A percentile compares a stretch with the other conserved stretches of the same genome.
phyloP scores from a whole-genome alignment of 2,888 invertebrate genomes.

The Meghimatium bilineatum region DNA sequence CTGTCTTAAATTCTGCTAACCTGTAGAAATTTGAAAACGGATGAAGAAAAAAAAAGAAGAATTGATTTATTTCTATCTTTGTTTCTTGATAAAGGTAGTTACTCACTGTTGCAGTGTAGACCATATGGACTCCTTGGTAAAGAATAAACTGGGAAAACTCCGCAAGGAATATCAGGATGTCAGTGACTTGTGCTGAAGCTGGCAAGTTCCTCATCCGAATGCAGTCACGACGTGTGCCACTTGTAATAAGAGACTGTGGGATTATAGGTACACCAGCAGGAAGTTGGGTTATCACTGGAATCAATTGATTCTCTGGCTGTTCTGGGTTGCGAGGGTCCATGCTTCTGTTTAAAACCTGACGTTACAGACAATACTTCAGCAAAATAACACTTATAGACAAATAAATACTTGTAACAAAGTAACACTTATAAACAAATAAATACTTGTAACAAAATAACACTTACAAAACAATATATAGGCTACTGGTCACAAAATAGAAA shows the following conservation, averaged over 20 bases:
- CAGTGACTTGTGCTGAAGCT: constrained; percentile 97
- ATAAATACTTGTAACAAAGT: too few species aligned
- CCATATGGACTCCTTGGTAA: constrained; percentile 97
- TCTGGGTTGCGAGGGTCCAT: constrained; percentile 83
- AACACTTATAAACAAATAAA: too few species aligned
- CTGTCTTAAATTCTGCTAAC: too few species aligned
- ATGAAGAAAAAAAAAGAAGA: too few species aligned
- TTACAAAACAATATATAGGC: too few species aligned
- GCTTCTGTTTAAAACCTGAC: constrained; percentile 92
- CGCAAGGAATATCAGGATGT: constrained; percentile 96
- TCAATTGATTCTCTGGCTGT: constrained; percentile 78
- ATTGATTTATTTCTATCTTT: too few species aligned
- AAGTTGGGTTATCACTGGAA: constrained; percentile 72
- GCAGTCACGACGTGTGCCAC: constrained; percentile 95
- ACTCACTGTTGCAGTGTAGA: constrained; percentile 92
- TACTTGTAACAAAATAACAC: too few species aligned
- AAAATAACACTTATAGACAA: not conserved
- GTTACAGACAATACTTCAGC: not conserved
- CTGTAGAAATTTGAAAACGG: too few species aligned
- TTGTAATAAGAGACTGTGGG: constrained; percentile 92
- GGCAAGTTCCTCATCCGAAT: constrained; percentile 95
- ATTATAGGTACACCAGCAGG: constrained; percentile 73
- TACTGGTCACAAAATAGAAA: too few species aligned
- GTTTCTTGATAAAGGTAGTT: too few species aligned
- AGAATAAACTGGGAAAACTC: constrained; percentile 98